Base-by-base conservation (phyloP, 2,888 invertebrate genomes). In the Eumerus sabulonum region DNA sequence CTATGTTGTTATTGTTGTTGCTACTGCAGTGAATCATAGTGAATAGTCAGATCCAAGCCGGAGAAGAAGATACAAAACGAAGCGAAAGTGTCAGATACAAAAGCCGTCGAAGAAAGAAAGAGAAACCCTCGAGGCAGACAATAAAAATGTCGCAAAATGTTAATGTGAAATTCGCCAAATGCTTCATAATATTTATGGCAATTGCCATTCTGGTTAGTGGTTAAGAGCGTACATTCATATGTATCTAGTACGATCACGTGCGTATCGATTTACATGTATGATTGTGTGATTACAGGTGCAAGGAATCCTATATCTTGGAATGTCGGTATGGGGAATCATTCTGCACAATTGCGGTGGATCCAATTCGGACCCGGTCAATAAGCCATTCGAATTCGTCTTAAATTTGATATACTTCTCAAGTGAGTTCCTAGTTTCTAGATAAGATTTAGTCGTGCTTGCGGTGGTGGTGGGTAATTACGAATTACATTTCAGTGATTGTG, bases 111-210 rank as follows among this genome's bases (percentile, higher is more conserved):
- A 27, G 27, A 4, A 27, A 2, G 27, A 71, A 71, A 70, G 70
- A 62, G 54, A 60, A 60, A 51, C 19, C 44, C 27, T 2, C 27
- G 44, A 44, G 36, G 36, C 13, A 27, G 35, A 35, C 27, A 27
- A 7, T 27, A 9, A 56, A 74, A 44, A 87, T 87, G 87, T 83
- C 83, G 0, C 81, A 84, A 35, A 83, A 84, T 27, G 84, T 87
- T 19, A 86, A 86, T 77, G 83, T 84, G 62, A 86, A 84, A 19
- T 87, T 87, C 62, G 86, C 86, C 53, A 87, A 87, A 82, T 87
- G 87, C 67, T 87, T 87, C 71, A 86, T 87, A 67, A 82, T 86
- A 38, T 87, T 87, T 74, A 87, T 87, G 87, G 85, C 87, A 9
- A 44, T 86, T 62, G 85, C 86, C 12, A 86, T 86, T 82, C 67